Evolutionary conservation across 1,140 invertebrate genomes (phyloP).

Genomic region (Plodia interpunctella): DNA sequence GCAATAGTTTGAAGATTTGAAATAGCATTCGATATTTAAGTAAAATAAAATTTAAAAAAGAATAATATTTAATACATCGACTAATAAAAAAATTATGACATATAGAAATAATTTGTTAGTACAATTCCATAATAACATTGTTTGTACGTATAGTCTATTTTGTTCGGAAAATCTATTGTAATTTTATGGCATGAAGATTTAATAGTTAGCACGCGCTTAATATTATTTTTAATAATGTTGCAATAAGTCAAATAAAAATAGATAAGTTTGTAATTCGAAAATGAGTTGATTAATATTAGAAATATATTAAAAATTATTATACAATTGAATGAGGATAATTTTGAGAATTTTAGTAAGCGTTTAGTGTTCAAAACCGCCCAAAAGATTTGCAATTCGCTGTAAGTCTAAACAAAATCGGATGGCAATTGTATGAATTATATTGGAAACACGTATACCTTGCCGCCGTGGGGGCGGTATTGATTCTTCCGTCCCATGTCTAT

Average conservation of each 20-base stretch:
- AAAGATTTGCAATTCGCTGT: neutral
- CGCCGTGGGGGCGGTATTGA: constrained; percentile 58
- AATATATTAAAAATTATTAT: neutral
- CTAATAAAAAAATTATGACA: constrained; percentile 6
- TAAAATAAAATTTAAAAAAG: neutral
- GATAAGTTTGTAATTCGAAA: no score
- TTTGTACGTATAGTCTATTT: constrained; percentile 28
- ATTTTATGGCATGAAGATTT: neutral
- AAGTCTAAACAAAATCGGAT: constrained; percentile 19
- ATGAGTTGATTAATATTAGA: neutral
- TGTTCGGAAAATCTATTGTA: neutral
- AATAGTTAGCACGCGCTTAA: constrained; percentile 1
- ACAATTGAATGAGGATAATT: neutral
- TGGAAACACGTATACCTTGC: constrained; percentile 37
- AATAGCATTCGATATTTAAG: neutral
- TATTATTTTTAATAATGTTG: neutral
- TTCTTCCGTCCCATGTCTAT: constrained; percentile 67
- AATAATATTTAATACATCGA: constrained; percentile 14
- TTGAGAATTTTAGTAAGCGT: neutral
- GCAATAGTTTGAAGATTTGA: constrained; percentile 11
- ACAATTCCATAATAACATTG: constrained; percentile 42
- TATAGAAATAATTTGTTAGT: constrained; percentile 19
- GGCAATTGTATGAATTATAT: constrained; percentile 21
- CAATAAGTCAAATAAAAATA: neutral
- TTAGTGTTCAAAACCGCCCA: constrained; percentile 14